Conservation (phyloP, 2,888 invertebrate species). For the Physocephala rufipes region DNA sequence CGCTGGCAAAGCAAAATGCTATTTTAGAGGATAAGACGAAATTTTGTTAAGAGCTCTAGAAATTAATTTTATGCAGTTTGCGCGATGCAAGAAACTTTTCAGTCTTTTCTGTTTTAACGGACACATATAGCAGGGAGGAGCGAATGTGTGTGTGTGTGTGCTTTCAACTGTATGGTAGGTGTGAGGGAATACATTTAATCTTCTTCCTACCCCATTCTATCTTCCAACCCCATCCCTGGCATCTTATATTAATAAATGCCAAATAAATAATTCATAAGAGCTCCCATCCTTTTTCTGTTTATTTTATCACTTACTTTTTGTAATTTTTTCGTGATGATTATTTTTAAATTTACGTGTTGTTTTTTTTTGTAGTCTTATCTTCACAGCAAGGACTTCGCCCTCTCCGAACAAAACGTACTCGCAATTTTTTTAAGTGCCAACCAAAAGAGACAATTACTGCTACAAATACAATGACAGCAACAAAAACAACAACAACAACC, state of each 20-base stretch:
- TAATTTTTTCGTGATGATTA: not conserved
- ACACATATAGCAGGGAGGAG: too few relatives aligned
- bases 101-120: too few relatives aligned
- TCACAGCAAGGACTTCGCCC: not conserved
- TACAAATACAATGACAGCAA: constrained; percentile 3
- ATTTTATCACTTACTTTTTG: not conserved
- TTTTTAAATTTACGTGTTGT: not conserved
- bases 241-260: not conserved
- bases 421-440: constrained; percentile 24
- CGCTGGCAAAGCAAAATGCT: too few relatives aligned
- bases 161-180: too few relatives aligned
- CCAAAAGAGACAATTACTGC: constrained; percentile 11
- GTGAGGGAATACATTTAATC: too few relatives aligned
- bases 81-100: too few relatives aligned
- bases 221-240: not conserved
- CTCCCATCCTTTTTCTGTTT: not conserved
- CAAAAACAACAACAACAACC: constrained; percentile 11
- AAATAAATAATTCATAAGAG: not conserved
- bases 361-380: not conserved
- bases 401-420: constrained; percentile 12
- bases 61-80: too few relatives aligned
- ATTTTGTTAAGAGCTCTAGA: too few relatives aligned
- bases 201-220: too few relatives aligned
- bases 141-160: too few relatives aligned
- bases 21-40: too few relatives aligned